Conservation (phyloP, 2,888 invertebrate species). For the Drosophila antonietae region DNA sequence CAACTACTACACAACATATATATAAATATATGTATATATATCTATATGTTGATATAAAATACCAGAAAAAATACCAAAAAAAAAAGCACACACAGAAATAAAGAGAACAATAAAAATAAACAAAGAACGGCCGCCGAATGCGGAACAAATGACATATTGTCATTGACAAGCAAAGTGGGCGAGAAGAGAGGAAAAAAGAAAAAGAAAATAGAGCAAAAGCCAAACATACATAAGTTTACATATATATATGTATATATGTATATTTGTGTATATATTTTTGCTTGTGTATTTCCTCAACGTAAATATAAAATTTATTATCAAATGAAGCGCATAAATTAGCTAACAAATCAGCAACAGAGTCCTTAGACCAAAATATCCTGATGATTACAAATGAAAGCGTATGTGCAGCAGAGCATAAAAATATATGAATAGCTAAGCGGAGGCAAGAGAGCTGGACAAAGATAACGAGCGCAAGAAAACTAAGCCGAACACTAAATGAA, state of each 20-base stretch:
- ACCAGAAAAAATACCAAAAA: slow-evolving; percentile 13
- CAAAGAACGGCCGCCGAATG: slow-evolving; percentile 60
- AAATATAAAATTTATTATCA: slow-evolving; percentile 80
- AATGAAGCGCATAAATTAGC: slow-evolving; percentile 78
- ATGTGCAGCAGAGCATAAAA: slow-evolving; percentile 8
- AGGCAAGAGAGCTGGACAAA: accelerated
- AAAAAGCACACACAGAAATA: neutral
- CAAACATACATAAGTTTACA: slow-evolving; percentile 12
- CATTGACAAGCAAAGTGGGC: slow-evolving; percentile 52
- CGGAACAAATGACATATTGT: slow-evolving; percentile 77
- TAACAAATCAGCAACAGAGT: slow-evolving; percentile 64
- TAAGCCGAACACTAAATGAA: slow-evolving; percentile 6
- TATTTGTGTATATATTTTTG: slow-evolving; percentile 35
- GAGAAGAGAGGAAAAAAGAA: slow-evolving; percentile 9
- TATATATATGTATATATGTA: slow-evolving; percentile 19
- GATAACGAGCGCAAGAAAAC: neutral
- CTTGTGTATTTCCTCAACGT: slow-evolving; percentile 65
- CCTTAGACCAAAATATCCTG: slow-evolving; percentile 36
- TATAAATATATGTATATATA: slow-evolving; percentile 40
- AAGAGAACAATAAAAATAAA: slow-evolving; percentile 36
- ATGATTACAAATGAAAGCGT: slow-evolving; percentile 56
- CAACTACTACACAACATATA: slow-evolving; percentile 44
- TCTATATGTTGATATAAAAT: slow-evolving; percentile 47
- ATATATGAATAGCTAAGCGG: slow-evolving; percentile 2
- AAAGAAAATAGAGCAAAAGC: slow-evolving; percentile 24